Conservation (phyloP, 2,888 invertebrate species). For the Noctua janthe region DNA sequence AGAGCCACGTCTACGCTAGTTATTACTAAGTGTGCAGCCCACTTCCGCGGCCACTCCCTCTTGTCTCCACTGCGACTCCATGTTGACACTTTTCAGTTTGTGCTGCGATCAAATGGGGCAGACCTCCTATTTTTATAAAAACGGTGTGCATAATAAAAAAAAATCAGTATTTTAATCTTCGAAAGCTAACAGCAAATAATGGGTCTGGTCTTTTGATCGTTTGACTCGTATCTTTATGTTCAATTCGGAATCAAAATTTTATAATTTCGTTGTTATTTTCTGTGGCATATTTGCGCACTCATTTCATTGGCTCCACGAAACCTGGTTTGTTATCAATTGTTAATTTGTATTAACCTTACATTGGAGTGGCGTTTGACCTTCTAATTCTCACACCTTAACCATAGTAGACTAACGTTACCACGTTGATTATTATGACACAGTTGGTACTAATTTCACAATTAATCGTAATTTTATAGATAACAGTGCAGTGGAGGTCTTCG, state of each 20-base stretch:
- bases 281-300: conserved; percentile 76
- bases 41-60: conserved; percentile 60
- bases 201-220: conserved; percentile 72
- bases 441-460: conserved; percentile 73
- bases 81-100: conserved; percentile 57
- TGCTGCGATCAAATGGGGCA: conserved; percentile 69
- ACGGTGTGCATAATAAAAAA: conserved; percentile 12
- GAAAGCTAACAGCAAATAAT: conserved; percentile 16
- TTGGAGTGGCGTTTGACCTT: conserved; percentile 74
- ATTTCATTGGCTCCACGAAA: conserved; percentile 72
- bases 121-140: conserved; percentile 52
- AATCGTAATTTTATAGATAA: conserved; percentile 78
- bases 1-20: conserved; percentile 67
- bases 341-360: conserved; percentile 65
- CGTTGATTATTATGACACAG: conserved; percentile 66
- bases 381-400: conserved; percentile 70
- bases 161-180: not conserved
- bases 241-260: conserved; percentile 56
- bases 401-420: conserved; percentile 70
- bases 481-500: conserved; percentile 74
- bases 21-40: conserved; percentile 68
- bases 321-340: conserved; percentile 71
- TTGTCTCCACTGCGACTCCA: conserved; percentile 52
- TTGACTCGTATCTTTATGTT: conserved; percentile 55
- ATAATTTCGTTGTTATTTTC: conserved; percentile 70